Evolutionary conservation across 2,888 invertebrate species (phyloP).

Genomic region (Thereva nobilitata): DNA sequence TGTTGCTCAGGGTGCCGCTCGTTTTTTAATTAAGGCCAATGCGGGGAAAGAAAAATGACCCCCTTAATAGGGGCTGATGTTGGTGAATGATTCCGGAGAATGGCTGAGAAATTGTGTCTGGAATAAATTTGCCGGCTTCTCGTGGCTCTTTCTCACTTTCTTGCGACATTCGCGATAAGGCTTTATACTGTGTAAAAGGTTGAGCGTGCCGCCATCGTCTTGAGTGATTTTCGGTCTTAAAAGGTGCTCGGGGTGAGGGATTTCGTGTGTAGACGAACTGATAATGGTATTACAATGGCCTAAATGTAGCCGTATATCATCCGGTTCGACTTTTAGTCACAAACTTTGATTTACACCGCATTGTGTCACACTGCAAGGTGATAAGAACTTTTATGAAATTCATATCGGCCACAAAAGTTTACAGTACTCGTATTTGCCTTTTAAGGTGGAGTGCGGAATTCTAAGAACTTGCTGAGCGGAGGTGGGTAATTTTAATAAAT

Average conservation of each 20-base stretch:
- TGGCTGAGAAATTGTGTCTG: conserved; percentile 12
- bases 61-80: conserved; percentile 14
- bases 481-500: too few species aligned
- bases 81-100: neutral
- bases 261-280: conserved; percentile 28
- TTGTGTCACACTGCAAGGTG: neutral
- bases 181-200: neutral
- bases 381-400: conserved; percentile 26
- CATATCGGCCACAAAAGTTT: neutral
- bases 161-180: conserved; percentile 27
- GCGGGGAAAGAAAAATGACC: conserved; percentile 23
- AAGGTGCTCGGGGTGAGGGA: conserved; percentile 7
- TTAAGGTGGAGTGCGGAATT: too few species aligned
- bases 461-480: too few species aligned
- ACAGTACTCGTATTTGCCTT: too few species aligned
- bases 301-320: conserved; percentile 32
- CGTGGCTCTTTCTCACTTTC: conserved; percentile 18
- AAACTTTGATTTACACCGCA: conserved; percentile 30
- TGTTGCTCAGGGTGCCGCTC: conserved; percentile 1
- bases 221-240: conserved; percentile 1
- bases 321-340: conserved; percentile 28
- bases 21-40: conserved; percentile 21
- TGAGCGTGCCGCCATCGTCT: conserved; percentile 7
- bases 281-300: conserved; percentile 30
- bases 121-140: conserved; percentile 20